These are phyloP conservation scores for Neotoxoptera formosana DNA, from an alignment of 1,140 invertebrate genomes.

Conservation along the genomic window DNA sequence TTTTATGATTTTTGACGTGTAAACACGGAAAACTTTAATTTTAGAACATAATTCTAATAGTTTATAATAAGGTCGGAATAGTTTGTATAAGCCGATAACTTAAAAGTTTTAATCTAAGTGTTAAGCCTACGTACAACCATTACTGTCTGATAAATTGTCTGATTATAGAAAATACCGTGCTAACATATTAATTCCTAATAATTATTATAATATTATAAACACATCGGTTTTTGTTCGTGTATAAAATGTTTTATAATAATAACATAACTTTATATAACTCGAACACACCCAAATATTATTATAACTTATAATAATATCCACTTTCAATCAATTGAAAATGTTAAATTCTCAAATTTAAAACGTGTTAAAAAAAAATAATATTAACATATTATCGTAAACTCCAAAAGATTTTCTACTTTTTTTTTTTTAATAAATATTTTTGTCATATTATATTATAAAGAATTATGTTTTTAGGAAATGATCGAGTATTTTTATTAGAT, in stretches of 20 bases:
- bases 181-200: not conserved
- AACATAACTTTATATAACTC: not conserved
- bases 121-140: not conserved
- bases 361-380: not conserved
- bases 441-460: not conserved
- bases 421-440: not conserved
- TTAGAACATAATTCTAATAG: not conserved
- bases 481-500: not conserved
- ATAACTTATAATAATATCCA: no score
- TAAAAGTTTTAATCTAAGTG: not conserved
- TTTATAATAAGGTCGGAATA: not conserved
- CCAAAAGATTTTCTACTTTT: not conserved
- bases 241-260: not conserved
- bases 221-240: not conserved
- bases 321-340: not conserved
- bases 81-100: not conserved
- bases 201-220: not conserved
- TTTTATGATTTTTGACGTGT: not conserved
- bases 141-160: not conserved
- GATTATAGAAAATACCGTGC: not conserved
- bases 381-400: not conserved
- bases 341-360: not conserved
- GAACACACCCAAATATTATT: no score
- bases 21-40: not conserved
- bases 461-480: not conserved